Base-by-base conservation (phyloP, 2,113 vertebrate genomes). In the Mystacornis crossleyi region DNA sequence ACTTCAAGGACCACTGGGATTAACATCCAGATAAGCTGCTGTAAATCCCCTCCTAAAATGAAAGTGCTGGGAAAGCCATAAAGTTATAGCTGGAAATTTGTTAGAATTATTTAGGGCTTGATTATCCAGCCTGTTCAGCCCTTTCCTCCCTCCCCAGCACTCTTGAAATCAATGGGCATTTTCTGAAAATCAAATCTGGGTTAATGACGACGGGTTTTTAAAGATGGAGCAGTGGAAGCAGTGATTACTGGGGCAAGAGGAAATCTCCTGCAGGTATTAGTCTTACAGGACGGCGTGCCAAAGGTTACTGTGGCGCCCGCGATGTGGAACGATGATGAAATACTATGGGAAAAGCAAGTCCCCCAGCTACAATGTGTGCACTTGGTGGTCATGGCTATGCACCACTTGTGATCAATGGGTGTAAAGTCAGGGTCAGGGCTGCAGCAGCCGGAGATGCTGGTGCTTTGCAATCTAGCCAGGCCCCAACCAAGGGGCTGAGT, bases 351-450 rank as follows among this genome's bases (percentile, higher is more conserved):
- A 97, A 97, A 97, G 95, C 95, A 88, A 90, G 95, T 97, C 97
- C 96, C 96, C 96, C 92, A 95, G 95, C 96, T 92, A 33, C 94
- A 94, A 8, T 21, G 84, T 70, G 19, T 96, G 97, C 96, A 95
- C 96, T 97, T 95, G 97, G 94, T 97, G 97, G 97, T 97, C 97
- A 97, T 96, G 95, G 97, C 93, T 97, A 96, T 96, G 97, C 97
- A 95, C 97, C 96, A 28, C 70, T 98, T 97, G 97, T 97, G 97
- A 98, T 98, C 97, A 97, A 97, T 97, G 97, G 95, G 85, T 97
- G 97, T 97, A 95, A 96, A 97, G 96, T 47, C 96, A 82, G 97
- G 97, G 97, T 98, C 97, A 97, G 95, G 96, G 97, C 96, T 97
- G 87, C 95, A 93, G 97, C 97, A 94, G 93, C 92, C 96, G 81